Evolutionary conservation across 2,113 vertebrate genomes (phyloP).

Genomic region (Anarhynchus alexandrinus): DNA sequence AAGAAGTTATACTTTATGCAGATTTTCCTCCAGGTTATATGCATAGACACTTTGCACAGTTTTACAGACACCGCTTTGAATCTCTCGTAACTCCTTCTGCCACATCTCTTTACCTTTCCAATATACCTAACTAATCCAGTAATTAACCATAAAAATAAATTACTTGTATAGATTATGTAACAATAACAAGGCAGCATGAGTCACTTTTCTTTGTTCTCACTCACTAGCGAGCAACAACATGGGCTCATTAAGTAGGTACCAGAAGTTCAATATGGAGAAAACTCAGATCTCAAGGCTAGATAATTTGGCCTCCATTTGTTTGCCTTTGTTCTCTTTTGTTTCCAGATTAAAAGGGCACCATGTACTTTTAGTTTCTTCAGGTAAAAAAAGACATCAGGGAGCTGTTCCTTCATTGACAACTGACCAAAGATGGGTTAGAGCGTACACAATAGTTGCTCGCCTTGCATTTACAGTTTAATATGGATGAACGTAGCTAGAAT

Average conservation of each 20-base stretch:
- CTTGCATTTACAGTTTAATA: background rate
- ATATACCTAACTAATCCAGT: conserved; percentile 47
- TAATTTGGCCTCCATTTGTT: conserved; percentile 28
- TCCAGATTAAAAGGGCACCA: conserved; percentile 56
- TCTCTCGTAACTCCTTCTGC: background rate
- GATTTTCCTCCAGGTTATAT: background rate
- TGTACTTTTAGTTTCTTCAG: conserved; percentile 41
- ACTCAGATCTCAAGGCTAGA: conserved; percentile 53
- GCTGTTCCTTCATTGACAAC: background rate
- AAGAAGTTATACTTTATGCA: background rate
- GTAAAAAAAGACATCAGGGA: conserved; percentile 22
- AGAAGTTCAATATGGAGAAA: conserved; percentile 34
- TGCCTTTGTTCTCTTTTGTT: conserved; percentile 52
- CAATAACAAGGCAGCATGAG: conserved; percentile 48
- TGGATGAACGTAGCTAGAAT: background rate
- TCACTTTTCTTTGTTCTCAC: conserved; percentile 52
- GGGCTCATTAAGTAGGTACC: conserved; percentile 53
- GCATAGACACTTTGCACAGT: background rate
- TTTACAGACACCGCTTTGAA: background rate
- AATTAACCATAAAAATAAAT: conserved; percentile 57
- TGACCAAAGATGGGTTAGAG: background rate
- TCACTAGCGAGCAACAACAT: conserved; percentile 29
- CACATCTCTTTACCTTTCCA: conserved; percentile 8
- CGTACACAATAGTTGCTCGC: background rate
- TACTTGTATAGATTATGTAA: conserved; percentile 52